Evolutionary conservation across 2,113 vertebrate species (phyloP).

Genomic region (Scalopus aquaticus): DNA sequence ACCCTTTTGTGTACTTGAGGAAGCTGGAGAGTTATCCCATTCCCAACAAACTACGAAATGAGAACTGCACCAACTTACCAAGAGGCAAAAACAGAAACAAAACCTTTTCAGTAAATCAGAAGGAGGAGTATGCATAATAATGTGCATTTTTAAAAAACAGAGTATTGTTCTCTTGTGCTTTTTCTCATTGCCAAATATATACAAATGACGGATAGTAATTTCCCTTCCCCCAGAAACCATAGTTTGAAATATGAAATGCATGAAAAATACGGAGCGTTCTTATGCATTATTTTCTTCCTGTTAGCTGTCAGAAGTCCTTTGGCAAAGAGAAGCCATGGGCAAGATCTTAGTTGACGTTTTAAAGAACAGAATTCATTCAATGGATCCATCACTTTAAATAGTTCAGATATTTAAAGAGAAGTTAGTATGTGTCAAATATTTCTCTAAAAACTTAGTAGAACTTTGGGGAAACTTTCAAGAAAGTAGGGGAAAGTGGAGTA

Average conservation of each 20-base stretch:
- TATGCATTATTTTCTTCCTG: not conserved
- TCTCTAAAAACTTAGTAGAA: not conserved
- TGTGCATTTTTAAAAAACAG: not conserved
- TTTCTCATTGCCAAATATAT: not conserved
- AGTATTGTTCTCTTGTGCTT: not conserved
- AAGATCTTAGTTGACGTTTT: not conserved
- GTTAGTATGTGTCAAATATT: not conserved
- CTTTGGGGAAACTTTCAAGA: not conserved
- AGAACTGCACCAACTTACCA: not conserved
- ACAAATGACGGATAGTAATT: slow-evolving; percentile 1
- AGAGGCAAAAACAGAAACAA: not conserved
- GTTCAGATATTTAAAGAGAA: slow-evolving; percentile 22
- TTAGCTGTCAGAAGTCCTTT: not conserved
- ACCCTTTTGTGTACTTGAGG: not conserved
- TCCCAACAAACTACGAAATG: not conserved
- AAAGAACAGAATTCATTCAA: not conserved
- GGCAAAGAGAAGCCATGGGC: not conserved
- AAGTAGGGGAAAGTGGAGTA: not conserved
- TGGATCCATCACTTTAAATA: not conserved
- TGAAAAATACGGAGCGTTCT: no score
- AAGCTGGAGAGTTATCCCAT: not conserved
- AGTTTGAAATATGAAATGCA: not conserved
- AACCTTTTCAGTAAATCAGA: not conserved
- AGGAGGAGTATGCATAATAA: not conserved
- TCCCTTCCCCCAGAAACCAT: not conserved